Evolutionary conservation across 2,888 invertebrate species (phyloP).

Genomic region (Amiota mariae): DNA sequence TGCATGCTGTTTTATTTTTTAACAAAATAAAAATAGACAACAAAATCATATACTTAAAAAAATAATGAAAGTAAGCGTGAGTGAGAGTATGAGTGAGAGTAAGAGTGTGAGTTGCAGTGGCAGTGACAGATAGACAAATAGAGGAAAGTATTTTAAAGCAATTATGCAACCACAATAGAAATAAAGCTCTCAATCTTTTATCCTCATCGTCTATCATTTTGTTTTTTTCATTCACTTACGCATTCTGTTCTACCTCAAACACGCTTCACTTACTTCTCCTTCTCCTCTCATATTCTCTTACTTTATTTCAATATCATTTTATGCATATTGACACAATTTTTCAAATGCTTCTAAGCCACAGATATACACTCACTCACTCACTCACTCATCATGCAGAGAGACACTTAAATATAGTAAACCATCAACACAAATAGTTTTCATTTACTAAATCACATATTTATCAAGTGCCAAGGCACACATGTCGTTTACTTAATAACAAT

Average conservation of each 20-base stretch:
- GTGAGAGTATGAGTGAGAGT: background rate
- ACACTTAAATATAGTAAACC: background rate
- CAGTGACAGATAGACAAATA: background rate
- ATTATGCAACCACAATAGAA: conserved; percentile 62
- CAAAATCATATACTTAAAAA: background rate
- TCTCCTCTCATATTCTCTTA: too few species aligned
- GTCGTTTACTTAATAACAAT: conserved; percentile 1
- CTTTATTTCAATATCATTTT: background rate
- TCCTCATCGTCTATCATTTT: background rate
- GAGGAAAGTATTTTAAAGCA: conserved; percentile 62
- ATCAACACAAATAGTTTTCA: conserved; percentile 6
- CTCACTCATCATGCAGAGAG: background rate
- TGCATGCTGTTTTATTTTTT: background rate
- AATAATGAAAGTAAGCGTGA: background rate
- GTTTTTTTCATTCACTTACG: background rate
- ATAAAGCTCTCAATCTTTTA: conserved; percentile 29
- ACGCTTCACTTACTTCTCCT: too few species aligned
- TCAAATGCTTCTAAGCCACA: background rate
- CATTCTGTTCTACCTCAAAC: too few species aligned
- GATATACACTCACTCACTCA: background rate
- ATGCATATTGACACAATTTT: conserved; percentile 23
- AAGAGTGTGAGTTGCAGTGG: background rate
- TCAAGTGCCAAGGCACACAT: background rate
- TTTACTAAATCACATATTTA: conserved; percentile 7
- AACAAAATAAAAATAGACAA: background rate